Conservation (phyloP, 2,113 vertebrate species). For the Apodemus sylvaticus region DNA sequence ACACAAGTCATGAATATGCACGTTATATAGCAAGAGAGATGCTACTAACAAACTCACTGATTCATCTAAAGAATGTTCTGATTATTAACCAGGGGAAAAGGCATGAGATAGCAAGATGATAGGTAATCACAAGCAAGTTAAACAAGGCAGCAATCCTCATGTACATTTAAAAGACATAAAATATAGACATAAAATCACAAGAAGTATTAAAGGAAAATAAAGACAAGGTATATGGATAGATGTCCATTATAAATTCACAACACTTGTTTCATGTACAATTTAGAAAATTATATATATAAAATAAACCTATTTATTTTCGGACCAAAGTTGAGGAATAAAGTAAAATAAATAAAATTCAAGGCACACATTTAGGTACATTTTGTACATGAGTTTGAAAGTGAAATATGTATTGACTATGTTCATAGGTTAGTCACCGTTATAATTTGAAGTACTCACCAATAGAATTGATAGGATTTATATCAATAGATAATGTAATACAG, state of each 20-base stretch:
- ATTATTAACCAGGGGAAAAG: background rate
- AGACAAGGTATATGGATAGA: background rate
- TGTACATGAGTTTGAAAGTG: background rate
- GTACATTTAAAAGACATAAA: background rate
- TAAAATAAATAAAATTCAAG: background rate
- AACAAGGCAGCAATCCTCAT: background rate
- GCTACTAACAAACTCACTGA: background rate
- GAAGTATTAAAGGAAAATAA: background rate
- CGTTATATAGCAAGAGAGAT: background rate
- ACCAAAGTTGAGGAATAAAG: background rate
- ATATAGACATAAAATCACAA: background rate
- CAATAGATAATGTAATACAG: conserved; percentile 35
- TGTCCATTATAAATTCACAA: background rate
- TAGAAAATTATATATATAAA: background rate
- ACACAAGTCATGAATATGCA: background rate
- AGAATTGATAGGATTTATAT: background rate
- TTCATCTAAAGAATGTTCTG: background rate
- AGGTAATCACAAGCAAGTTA: background rate
- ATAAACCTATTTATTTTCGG: background rate
- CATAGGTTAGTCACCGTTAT: background rate
- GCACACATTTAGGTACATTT: background rate
- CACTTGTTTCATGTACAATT: background rate
- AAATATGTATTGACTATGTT: background rate
- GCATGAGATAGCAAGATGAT: background rate
- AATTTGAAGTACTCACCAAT: background rate